A percentile compares a stretch with the other conserved stretches of the same genome.
Evolutionary conservation across 2,113 vertebrate species (phyloP).

Genomic region (Mormoops blainvillei): DNA sequence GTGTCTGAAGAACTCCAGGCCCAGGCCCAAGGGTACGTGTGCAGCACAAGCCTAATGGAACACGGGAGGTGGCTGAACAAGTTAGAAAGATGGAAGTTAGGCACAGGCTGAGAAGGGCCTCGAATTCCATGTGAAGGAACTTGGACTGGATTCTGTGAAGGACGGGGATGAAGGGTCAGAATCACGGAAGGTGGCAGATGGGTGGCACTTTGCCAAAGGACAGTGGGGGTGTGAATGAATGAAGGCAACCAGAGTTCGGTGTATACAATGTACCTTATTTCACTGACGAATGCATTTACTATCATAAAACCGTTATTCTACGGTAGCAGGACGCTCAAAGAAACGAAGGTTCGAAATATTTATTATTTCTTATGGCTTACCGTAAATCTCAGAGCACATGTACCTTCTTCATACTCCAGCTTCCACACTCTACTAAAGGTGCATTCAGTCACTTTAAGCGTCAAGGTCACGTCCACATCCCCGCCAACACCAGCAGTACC

Average conservation of each 20-base stretch:
- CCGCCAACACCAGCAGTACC: background rate
- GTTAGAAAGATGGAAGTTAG: background rate
- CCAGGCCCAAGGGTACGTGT: background rate
- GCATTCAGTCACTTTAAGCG: background rate
- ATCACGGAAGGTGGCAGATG: background rate
- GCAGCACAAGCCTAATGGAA: background rate
- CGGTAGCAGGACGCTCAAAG: background rate
- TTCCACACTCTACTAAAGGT: background rate
- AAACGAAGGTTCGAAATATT: background rate
- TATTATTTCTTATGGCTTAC: background rate
- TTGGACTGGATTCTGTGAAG: background rate
- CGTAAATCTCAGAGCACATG: background rate
- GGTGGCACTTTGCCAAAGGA: background rate
- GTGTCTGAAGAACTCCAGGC: background rate
- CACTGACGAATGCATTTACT: background rate
- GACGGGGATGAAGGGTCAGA: background rate
- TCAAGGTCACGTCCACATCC: background rate
- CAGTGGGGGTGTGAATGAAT: background rate
- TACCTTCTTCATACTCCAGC: background rate
- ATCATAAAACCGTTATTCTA: background rate
- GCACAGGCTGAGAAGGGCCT: background rate
- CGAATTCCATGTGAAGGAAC: background rate
- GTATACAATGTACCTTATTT: background rate
- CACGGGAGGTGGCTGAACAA: rapidly evolving
- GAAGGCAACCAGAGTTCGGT: rapidly evolving